A percentile compares a stretch with the other conserved stretches of the same genome.
Evolutionary conservation across 2,888 invertebrate genomes (phyloP).

Genomic region (Digitonthophagus gazella): DNA sequence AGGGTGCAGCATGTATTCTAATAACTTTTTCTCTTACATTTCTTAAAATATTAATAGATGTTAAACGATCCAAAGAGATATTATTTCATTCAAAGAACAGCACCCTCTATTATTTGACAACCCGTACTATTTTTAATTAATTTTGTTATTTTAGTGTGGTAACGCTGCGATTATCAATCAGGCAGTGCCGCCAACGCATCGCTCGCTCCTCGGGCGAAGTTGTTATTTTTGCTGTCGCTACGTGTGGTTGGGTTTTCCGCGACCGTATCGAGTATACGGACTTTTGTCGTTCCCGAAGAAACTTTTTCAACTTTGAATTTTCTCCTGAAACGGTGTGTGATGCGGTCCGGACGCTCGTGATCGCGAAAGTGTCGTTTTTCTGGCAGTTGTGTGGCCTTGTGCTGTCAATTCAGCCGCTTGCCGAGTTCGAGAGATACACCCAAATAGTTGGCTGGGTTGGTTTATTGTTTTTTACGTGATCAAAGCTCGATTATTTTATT

Average conservation of each 20-base stretch:
- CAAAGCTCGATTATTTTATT: conserved; percentile 20
- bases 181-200: conserved; percentile 20
- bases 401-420: conserved; percentile 35
- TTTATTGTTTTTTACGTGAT: conserved; percentile 25
- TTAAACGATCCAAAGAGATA: too few species aligned
- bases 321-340: background rate
- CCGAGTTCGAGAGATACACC: conserved; percentile 38
- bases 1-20: too few species aligned
- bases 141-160: background rate
- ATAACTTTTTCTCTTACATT: too few species aligned
- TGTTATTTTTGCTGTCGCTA: conserved; percentile 33
- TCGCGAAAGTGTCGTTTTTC: conserved; percentile 31
- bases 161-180: conserved; percentile 10
- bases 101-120: too few species aligned
- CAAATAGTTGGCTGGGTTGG: conserved; percentile 32
- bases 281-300: background rate
- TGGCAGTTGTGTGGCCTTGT: conserved; percentile 46
- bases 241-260: conserved; percentile 33
- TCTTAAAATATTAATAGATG: too few species aligned
- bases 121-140: too few species aligned
- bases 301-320: too few species aligned
- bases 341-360: background rate
- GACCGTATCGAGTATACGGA: conserved; percentile 2
- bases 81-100: too few species aligned
- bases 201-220: conserved; percentile 17